phyloP scores from a whole-genome alignment of 2,888 invertebrate genomes.

The Mechanitis mazaeus region DNA sequence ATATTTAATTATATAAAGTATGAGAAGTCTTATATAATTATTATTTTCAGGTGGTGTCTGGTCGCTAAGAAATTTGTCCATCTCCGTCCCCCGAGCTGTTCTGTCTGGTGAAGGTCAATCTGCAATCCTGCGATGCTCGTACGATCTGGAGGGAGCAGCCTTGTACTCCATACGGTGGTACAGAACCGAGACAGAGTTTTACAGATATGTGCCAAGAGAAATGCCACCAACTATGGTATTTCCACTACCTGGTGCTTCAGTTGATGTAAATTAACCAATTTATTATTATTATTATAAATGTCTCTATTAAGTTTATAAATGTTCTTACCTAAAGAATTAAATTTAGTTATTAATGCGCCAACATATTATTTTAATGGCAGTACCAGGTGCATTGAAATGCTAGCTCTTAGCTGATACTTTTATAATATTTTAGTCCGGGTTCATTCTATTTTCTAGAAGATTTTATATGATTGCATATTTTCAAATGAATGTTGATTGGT shows the following conservation, averaged over 20 bases:
- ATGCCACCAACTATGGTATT: slow-evolving; percentile 83
- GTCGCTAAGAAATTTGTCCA: slow-evolving; percentile 66
- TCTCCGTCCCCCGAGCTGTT: slow-evolving; percentile 75
- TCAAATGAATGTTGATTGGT: neutral
- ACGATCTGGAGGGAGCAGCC: slow-evolving; percentile 78
- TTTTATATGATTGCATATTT: neutral
- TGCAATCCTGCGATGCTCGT: slow-evolving; percentile 74
- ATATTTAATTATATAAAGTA: no score
- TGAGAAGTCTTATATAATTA: no score
- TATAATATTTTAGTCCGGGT: neutral
- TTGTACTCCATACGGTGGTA: slow-evolving; percentile 87
- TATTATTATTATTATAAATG: neutral
- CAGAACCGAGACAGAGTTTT: slow-evolving; percentile 84
- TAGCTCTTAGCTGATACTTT: neutral
- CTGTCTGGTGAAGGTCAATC: slow-evolving; percentile 71
- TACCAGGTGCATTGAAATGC: slow-evolving; percentile 3
- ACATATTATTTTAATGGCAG: slow-evolving; percentile 5
- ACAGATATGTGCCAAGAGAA: slow-evolving; percentile 84
- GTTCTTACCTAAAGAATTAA: neutral
- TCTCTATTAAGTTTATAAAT: neutral
- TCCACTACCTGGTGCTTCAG: slow-evolving; percentile 80
- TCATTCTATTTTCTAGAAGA: neutral
- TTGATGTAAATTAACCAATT: slow-evolving; percentile 79
- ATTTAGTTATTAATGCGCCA: neutral
- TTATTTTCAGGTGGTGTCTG: slow-evolving; percentile 58